phyloP scores from a whole-genome alignment of 2,113 vertebrate genomes.

The Abramis brama region DNA sequence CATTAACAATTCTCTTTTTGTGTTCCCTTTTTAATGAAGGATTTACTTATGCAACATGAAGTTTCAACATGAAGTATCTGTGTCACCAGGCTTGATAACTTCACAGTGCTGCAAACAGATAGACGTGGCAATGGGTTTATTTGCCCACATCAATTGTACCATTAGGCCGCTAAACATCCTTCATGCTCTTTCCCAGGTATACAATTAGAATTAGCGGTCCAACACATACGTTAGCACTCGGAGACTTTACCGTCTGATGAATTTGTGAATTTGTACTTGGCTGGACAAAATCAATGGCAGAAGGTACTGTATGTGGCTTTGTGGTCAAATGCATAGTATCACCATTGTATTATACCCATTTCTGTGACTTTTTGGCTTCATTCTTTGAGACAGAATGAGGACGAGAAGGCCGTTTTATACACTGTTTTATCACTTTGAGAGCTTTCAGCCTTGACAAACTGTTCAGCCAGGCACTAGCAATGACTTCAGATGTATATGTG shows the following conservation, averaged over 20 bases:
- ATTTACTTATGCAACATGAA: background rate
- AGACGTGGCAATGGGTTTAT: conserved; percentile 51
- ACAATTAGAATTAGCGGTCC: conserved; percentile 64
- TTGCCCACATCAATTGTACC: conserved; percentile 66
- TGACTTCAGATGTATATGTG: background rate
- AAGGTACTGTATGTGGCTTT: background rate
- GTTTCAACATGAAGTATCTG: background rate
- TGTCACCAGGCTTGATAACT: conserved; percentile 18
- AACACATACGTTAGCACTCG: conserved; percentile 13
- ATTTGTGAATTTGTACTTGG: background rate
- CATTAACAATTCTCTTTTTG: background rate
- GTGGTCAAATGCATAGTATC: background rate
- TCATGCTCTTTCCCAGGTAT: conserved; percentile 55
- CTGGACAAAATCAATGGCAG: background rate
- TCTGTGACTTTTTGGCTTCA: background rate
- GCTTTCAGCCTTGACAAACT: background rate
- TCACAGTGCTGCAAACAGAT: conserved; percentile 37
- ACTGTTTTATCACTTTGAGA: background rate
- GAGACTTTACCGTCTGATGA: conserved; percentile 7
- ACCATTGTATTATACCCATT: background rate
- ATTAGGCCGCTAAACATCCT: conserved; percentile 54
- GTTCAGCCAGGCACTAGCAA: background rate
- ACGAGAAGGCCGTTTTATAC: conserved; percentile 1
- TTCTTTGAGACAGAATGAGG: conserved; percentile 11
- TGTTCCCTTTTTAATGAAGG: background rate